Conservation (phyloP, 2,113 vertebrate genomes). For the Crotophaga sulcirostris region DNA sequence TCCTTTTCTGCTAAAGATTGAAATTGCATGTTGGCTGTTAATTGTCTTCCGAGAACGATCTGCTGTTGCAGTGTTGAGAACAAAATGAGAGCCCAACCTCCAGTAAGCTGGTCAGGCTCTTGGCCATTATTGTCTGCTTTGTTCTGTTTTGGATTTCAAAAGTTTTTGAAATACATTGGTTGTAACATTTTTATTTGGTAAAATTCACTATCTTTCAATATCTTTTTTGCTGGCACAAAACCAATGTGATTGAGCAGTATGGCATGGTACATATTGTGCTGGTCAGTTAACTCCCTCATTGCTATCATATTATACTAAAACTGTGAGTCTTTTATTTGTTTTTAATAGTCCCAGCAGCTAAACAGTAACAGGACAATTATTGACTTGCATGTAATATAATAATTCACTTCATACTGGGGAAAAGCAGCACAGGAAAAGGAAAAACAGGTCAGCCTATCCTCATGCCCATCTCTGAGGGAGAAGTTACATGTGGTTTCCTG, state of each 20-base stretch:
- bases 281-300: neutral
- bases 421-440: neutral
- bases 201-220: neutral
- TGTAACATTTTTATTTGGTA: neutral
- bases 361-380: neutral
- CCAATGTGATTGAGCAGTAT: neutral
- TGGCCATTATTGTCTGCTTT: constrained; percentile 46
- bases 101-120: constrained; percentile 21
- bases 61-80: neutral
- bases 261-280: neutral
- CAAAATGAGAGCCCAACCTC: neutral
- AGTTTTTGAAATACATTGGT: neutral
- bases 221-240: neutral
- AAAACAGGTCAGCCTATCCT: neutral
- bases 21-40: neutral
- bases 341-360: neutral
- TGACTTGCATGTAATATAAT: neutral
- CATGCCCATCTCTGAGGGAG: neutral
- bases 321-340: neutral
- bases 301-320: neutral
- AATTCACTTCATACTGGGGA: neutral
- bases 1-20: constrained; percentile 3
- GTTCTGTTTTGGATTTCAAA: constrained; percentile 18
- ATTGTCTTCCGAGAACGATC: neutral
- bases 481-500: neutral